Evolutionary conservation across 2,888 invertebrate genomes (phyloP).

Genomic region (Pomacea canaliculata): DNA sequence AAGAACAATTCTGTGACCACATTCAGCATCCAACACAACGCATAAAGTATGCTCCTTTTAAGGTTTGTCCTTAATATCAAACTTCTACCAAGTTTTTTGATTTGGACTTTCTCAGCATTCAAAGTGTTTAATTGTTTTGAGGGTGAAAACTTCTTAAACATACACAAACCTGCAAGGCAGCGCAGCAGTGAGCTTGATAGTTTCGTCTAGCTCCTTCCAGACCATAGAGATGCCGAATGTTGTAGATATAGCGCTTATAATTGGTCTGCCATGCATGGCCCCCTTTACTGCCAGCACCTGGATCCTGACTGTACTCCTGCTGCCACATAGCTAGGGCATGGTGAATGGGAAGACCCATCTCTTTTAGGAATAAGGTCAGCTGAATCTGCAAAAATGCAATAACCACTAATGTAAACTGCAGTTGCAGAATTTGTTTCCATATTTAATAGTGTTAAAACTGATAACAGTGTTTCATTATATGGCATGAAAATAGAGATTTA

Average conservation of each 20-base stretch:
- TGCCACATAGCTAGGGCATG: conserved; percentile 79
- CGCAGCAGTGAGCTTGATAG: conserved; percentile 76
- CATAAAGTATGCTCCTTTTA: too few relatives aligned
- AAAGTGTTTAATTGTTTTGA: too few relatives aligned
- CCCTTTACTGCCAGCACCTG: conserved; percentile 70
- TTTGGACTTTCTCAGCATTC: too few relatives aligned
- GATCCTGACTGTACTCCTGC: conserved; percentile 75
- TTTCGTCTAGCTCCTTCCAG: conserved; percentile 78
- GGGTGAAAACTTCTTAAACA: background rate
- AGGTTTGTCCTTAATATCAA: too few relatives aligned
- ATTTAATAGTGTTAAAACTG: too few relatives aligned
- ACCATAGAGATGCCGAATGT: conserved; percentile 81
- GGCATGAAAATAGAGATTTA: too few relatives aligned
- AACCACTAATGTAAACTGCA: too few relatives aligned
- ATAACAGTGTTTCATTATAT: too few relatives aligned
- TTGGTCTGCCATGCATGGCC: conserved; percentile 78
- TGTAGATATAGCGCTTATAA: conserved; percentile 77
- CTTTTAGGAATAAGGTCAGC: conserved; percentile 80
- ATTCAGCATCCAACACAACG: too few relatives aligned
- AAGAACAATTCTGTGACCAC: too few relatives aligned
- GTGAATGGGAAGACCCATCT: conserved; percentile 78
- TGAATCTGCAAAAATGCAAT: conserved; percentile 69
- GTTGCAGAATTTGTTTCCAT: too few relatives aligned
- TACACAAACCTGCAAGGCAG: conserved; percentile 73
- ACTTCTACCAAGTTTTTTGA: too few relatives aligned